Conservation (phyloP, 2,888 invertebrate species). For the Prosapia bicincta region DNA sequence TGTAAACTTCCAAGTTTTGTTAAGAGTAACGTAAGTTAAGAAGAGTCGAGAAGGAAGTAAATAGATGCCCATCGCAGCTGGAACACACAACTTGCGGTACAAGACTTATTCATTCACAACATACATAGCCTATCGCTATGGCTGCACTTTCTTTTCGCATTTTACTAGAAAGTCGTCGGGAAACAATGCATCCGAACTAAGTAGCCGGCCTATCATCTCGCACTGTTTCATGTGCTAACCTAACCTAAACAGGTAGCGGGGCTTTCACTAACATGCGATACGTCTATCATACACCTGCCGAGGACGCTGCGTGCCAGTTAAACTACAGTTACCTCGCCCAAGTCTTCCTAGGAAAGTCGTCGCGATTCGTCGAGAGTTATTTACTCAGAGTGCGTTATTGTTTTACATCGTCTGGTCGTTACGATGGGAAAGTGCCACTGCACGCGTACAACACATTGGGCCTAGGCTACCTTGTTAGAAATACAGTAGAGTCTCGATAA, state of each 20-base stretch:
- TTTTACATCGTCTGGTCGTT: not conserved
- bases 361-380: not conserved
- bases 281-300: not conserved
- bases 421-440: not conserved
- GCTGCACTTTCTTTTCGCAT: not conserved
- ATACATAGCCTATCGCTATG: not conserved
- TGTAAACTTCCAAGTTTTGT: too few species aligned
- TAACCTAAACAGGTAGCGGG: not conserved
- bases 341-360: not conserved
- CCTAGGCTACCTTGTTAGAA: too few species aligned
- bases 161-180: not conserved
- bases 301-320: not conserved
- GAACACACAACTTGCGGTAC: not conserved
- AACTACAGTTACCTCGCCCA: not conserved
- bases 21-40: too few species aligned
- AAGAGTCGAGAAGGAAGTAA: too few species aligned
- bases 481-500: too few species aligned
- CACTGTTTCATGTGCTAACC: not conserved
- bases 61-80: too few species aligned
- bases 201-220: not conserved
- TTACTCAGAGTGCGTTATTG: not conserved
- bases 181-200: not conserved
- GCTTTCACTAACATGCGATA: not conserved
- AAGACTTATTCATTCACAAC: not conserved
- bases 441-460: too few species aligned